These are phyloP conservation scores for Thereva unica DNA, from an alignment of 2,888 invertebrate genomes.

Conservation along the genomic window DNA sequence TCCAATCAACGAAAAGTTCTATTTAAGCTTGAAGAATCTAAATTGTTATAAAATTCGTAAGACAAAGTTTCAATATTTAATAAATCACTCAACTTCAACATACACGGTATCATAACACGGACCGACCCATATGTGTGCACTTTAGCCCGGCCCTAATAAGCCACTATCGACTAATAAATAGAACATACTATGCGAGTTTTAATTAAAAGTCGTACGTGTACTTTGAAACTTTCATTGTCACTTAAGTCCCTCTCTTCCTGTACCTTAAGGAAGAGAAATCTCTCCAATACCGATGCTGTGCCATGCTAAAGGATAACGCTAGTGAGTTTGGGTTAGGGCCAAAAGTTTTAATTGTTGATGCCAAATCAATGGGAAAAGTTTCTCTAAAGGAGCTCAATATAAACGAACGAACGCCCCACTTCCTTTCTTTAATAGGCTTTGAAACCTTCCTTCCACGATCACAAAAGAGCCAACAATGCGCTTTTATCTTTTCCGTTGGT, in stretches of 20 bases:
- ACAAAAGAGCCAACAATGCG: conserved; percentile 21
- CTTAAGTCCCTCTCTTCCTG: conserved; percentile 15
- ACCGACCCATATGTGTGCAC: too few species aligned
- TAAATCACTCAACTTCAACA: too few species aligned
- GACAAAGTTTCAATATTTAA: too few species aligned
- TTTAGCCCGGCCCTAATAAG: not conserved
- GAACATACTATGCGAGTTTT: conserved; percentile 18
- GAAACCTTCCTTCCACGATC: not conserved
- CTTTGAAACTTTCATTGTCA: conserved; percentile 29
- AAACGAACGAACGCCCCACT: not conserved
- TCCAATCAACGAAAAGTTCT: too few species aligned
- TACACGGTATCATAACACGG: too few species aligned
- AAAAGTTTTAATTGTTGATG: conserved; percentile 35
- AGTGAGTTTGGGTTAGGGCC: conserved; percentile 14
- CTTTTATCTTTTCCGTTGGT: conserved; percentile 8
- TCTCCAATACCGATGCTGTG: conserved; percentile 12
- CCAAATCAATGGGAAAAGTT: conserved; percentile 35
- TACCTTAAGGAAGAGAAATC: conserved; percentile 22
- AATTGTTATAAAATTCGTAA: too few species aligned
- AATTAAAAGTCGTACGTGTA: conserved; percentile 21
- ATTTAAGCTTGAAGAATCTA: too few species aligned
- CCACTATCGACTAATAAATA: conserved; percentile 25
- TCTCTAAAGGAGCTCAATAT: conserved; percentile 3
- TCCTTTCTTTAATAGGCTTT: conserved; percentile 17
- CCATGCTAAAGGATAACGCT: not conserved